Base-by-base conservation (phyloP, 1,140 invertebrate genomes). In the Lineus longissimus region DNA sequence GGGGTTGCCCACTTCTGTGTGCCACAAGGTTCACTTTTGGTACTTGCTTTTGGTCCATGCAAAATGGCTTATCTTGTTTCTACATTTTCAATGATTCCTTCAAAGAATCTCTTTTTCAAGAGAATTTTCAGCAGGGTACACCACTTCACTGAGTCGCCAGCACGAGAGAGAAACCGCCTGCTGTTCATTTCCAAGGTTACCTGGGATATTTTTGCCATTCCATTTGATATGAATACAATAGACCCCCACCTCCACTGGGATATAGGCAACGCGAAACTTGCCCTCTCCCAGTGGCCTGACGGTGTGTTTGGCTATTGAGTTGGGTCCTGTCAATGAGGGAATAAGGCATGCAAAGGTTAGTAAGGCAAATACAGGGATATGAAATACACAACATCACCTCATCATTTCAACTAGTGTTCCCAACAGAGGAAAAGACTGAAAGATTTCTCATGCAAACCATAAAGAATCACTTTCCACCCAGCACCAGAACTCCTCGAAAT, bases 191-290 rank as follows among this genome's bases (percentile, higher is more conserved):
- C 33, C 33, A 36, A 7, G 33, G 33, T 69, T 73, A 85, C 84
- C 85, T 70, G 81, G 79, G 62, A 88, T 82, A 63, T 87, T 83
- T 63, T 85, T 84, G 27, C 88, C 88, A 70, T 90, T 90, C 84
- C 89, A 92, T 17, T 86, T 85, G 2, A 92, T 84, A 65, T 84
- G 79, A 2, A 92, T 83, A 72, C 89, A 87, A 76, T 90, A 91
- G 13, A 88, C 80, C 6, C 91, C 91, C 13, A 89, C 86, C 77
- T 91, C 88, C 1, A 84, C 82, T 1, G 90, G 89, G 0, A 86
- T 79, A 70, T 90, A 92, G 1, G 86, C 86, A 6, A 89, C 87
- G 62, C 86, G 84, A 80, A 83, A 88, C 25, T 84, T 75, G 19
- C 86, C 86, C 65, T 84, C 80, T 15, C 83, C 83, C 75, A 87